Evolutionary conservation across 2,888 invertebrate genomes (phyloP), one percentile per base, ranked within the genome.

Genomic region (Aleiodes alternator): DNA sequence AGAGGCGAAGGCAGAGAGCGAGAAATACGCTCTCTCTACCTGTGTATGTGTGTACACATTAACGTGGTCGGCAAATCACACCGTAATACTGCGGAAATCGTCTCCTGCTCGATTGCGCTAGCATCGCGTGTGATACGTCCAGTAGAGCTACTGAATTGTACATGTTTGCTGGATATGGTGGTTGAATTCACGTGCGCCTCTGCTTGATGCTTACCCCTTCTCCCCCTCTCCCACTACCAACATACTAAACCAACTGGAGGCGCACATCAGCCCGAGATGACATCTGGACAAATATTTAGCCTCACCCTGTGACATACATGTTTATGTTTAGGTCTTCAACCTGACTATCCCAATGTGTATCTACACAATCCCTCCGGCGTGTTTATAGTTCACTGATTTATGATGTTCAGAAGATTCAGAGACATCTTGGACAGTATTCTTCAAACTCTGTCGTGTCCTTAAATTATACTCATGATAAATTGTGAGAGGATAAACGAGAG

Each of bases 211-310:
- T 6, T 23, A 23, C 43, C 38, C 43, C 16, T 38, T 3, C 8
- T 38, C 38, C 3, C 3, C 38, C 38, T 3, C 8, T 4, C 5
- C 38, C 38, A 5, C 5, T 38, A 2, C 38, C 11, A 4, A 34
- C 34, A 43, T 43, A 11, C 43, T 64, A 64, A 64, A 64, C 64
- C 48, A 64, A 64, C 64, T 11, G 16, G 14, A 11, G 64, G 43
- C 34, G 14, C 38, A 61, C 61, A 64, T 64, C 48, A 48, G 64
- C 16, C 64, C 23, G 64, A 64, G 64, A 64, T 64, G 64, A 83
- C 84, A 79, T 82, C 80, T 80, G 82, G 80, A 79, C 80, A 86
- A 87, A 87, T 87, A 86, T 87, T 85, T 85, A 83, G 83, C 78
- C 79, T 79, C 77, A 59, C 74, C 31, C 72, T 56, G 43, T 38